Evolutionary conservation across 2,888 invertebrate species (phyloP).

Genomic region (Podabrus alpinus): DNA sequence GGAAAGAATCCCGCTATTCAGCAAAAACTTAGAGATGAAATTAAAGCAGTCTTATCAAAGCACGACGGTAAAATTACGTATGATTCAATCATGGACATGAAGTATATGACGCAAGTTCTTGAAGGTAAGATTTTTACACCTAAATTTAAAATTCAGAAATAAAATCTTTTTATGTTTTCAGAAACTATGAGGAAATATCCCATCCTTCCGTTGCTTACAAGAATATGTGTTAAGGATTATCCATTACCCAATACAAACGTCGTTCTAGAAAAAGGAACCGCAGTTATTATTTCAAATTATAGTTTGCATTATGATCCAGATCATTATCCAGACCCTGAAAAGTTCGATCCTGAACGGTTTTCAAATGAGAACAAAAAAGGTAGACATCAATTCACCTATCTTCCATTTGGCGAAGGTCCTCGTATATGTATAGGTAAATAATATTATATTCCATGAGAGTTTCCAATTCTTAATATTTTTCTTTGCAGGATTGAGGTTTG

Average conservation of each 20-base stretch:
- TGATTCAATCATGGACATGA: slow-evolving; percentile 56
- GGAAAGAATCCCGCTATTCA: slow-evolving; percentile 56
- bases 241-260: neutral
- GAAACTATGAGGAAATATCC: slow-evolving; percentile 14
- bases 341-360: slow-evolving; percentile 7
- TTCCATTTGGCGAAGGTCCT: slow-evolving; percentile 46
- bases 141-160: neutral
- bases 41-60: slow-evolving; percentile 47
- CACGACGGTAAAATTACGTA: slow-evolving; percentile 54
- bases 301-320: neutral
- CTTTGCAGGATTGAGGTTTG: no score
- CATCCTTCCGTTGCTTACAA: neutral
- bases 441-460: no score
- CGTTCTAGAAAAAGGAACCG: neutral
- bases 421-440: slow-evolving; percentile 44
- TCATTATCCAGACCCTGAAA: slow-evolving; percentile 6
- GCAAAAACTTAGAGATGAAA: slow-evolving; percentile 52
- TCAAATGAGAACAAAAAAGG: neutral
- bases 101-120: slow-evolving; percentile 57
- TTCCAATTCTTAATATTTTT: no score
- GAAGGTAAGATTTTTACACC: slow-evolving; percentile 36
- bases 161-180: neutral
- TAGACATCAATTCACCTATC: slow-evolving; percentile 21
- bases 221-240: neutral
- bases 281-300: neutral